These are phyloP conservation scores for Glaucidium brasilianum DNA, from an alignment of 2,113 vertebrate species.

Conservation along the genomic window DNA sequence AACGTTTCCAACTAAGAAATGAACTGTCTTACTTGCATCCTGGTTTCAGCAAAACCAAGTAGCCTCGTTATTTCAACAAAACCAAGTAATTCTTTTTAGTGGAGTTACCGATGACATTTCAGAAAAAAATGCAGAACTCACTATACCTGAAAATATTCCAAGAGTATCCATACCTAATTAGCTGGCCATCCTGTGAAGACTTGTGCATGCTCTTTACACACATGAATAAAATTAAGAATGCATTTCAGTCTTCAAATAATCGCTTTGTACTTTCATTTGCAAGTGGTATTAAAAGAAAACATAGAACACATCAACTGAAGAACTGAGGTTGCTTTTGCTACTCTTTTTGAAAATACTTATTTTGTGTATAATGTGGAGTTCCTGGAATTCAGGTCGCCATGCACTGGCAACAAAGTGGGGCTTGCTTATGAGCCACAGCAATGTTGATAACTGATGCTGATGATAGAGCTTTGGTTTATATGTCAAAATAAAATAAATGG, in stretches of 20 bases:
- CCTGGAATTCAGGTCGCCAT: not conserved
- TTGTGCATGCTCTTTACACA: not conserved
- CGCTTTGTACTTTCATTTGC: constrained; percentile 26
- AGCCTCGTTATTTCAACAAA: not conserved
- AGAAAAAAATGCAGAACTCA: constrained; percentile 15
- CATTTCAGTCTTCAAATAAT: constrained; percentile 32
- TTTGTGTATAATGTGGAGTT: not conserved
- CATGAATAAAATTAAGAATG: constrained; percentile 27
- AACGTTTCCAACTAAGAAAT: not conserved
- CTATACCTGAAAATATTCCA: not conserved
- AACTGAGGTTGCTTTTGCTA: not conserved
- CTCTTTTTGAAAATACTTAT: not conserved
- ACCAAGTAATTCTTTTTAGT: not conserved
- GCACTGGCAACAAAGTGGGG: not conserved
- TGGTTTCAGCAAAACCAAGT: not conserved
- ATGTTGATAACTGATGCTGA: not conserved
- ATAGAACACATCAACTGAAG: not conserved
- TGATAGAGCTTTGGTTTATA: not conserved
- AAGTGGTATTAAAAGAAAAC: constrained; percentile 29
- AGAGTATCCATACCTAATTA: constrained; percentile 34
- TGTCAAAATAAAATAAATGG: not conserved
- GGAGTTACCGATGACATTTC: not conserved
- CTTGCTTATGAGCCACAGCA: not conserved
- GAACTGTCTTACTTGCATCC: constrained; percentile 2
- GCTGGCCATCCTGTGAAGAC: not conserved